Evolutionary conservation across 2,797 vertebrate genomes (phyloP).

Genomic region (Aphelocoma californica): DNA sequence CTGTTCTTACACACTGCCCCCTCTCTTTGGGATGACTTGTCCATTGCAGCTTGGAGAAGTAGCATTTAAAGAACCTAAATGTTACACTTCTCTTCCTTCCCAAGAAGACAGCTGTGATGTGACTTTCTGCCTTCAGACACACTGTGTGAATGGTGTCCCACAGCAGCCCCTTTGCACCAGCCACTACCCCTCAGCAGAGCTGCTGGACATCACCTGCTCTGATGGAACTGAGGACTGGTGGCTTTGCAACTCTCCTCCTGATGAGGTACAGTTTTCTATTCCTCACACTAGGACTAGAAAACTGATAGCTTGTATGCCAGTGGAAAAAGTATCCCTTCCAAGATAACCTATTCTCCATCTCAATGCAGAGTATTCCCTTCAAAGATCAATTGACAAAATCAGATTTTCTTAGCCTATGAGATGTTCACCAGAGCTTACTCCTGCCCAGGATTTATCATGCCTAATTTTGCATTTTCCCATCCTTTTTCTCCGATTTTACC

Average conservation of each 20-base stretch:
- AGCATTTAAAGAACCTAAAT: neutral
- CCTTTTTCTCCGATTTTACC: neutral
- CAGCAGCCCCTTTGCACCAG: neutral
- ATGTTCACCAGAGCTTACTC: neutral
- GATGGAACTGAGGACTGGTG: neutral
- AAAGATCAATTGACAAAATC: neutral
- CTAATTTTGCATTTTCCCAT: neutral
- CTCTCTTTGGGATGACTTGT: neutral
- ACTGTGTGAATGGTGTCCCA: rapidly evolving
- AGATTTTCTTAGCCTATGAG: neutral
- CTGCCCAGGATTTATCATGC: neutral
- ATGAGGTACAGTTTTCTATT: neutral
- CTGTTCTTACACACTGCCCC: neutral
- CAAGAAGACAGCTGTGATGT: neutral
- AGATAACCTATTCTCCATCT: neutral
- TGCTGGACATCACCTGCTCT: neutral
- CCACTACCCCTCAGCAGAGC: rapidly evolving
- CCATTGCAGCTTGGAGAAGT: neutral
- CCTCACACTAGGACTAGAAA: neutral
- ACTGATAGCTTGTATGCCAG: neutral
- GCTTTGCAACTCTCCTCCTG: neutral
- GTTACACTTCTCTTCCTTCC: neutral
- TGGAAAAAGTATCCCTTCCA: neutral
- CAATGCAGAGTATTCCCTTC: neutral
- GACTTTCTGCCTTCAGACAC: neutral